These are phyloP conservation scores for Alligator mississippiensis DNA, from an alignment of 2,113 vertebrate genomes.

Conservation along the genomic window DNA sequence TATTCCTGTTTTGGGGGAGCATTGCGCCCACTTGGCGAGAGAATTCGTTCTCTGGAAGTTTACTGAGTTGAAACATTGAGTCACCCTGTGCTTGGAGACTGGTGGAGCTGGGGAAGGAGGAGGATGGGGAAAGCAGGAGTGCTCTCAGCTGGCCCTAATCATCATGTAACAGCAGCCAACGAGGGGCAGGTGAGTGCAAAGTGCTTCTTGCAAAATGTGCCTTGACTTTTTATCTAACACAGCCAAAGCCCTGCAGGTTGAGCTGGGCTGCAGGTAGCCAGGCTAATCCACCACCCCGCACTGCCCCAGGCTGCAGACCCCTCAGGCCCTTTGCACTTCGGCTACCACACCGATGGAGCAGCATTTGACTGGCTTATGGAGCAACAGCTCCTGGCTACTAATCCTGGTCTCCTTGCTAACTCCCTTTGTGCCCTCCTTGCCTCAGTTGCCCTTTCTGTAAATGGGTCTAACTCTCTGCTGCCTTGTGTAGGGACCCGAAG, in stretches of 20 bases:
- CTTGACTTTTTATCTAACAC: fast-evolving
- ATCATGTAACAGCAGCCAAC: background rate
- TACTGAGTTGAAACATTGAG: background rate
- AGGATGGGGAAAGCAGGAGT: constrained; percentile 28
- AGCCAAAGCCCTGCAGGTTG: fast-evolving
- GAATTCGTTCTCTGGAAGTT: background rate
- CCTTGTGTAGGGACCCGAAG: background rate
- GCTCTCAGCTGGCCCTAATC: background rate
- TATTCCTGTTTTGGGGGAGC: no score
- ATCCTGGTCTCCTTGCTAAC: background rate
- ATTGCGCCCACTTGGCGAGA: background rate
- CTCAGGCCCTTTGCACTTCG: background rate
- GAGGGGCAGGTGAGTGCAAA: fast-evolving
- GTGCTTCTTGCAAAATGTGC: fast-evolving
- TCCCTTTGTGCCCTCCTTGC: background rate
- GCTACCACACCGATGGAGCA: background rate
- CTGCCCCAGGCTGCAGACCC: background rate
- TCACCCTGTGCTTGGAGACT: background rate
- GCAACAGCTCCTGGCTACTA: background rate
- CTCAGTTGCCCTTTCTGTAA: background rate
- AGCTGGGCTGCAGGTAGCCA: fast-evolving
- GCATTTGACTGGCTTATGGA: background rate
- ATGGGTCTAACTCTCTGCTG: background rate
- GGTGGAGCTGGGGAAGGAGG: background rate
- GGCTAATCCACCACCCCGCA: no score